phyloP scores from a whole-genome alignment of 1,140 invertebrate genomes.

The Drosophila triauraria region DNA sequence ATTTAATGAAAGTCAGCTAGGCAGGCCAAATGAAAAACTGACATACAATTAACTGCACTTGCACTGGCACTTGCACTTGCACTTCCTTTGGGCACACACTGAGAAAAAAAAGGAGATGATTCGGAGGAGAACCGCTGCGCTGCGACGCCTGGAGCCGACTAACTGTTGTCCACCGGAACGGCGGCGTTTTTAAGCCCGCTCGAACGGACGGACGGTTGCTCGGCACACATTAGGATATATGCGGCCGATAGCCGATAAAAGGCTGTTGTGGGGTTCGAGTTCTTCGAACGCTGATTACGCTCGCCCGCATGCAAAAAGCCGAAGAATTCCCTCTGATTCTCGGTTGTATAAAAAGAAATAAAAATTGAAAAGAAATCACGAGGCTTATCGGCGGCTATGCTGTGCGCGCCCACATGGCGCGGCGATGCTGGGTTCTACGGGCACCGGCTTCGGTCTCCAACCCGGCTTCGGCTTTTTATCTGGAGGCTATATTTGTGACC shows the following conservation, averaged over 20 bases:
- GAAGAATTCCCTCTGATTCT: conserved; percentile 19
- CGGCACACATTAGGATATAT: conserved; percentile 19
- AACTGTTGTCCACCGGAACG: conserved; percentile 2
- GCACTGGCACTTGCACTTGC: neutral
- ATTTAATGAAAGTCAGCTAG: conserved; percentile 67
- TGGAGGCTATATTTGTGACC: neutral
- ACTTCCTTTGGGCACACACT: neutral
- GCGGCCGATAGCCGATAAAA: conserved; percentile 16
- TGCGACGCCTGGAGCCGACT: conserved; percentile 23
- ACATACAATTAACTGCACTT: conserved; percentile 58
- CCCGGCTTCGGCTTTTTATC: conserved; percentile 14
- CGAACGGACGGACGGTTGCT: neutral
- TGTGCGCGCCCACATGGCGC: conserved; percentile 2
- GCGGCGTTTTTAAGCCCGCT: conserved; percentile 25
- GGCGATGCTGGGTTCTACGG: conserved; percentile 5
- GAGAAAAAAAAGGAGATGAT: conserved; percentile 1
- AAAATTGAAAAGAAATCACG: neutral
- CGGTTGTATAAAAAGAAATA: conserved; percentile 15
- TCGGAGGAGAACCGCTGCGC: conserved; percentile 1
- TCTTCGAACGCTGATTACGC: conserved; percentile 25
- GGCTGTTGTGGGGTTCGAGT: neutral
- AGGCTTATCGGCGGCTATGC: conserved; percentile 19
- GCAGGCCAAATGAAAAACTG: conserved; percentile 79
- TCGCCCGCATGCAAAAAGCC: conserved; percentile 13
- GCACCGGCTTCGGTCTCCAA: neutral